Evolutionary conservation across 2,113 vertebrate species (phyloP), one percentile per base, ranked within the genome.

Genomic region (Trachemys scripta): DNA sequence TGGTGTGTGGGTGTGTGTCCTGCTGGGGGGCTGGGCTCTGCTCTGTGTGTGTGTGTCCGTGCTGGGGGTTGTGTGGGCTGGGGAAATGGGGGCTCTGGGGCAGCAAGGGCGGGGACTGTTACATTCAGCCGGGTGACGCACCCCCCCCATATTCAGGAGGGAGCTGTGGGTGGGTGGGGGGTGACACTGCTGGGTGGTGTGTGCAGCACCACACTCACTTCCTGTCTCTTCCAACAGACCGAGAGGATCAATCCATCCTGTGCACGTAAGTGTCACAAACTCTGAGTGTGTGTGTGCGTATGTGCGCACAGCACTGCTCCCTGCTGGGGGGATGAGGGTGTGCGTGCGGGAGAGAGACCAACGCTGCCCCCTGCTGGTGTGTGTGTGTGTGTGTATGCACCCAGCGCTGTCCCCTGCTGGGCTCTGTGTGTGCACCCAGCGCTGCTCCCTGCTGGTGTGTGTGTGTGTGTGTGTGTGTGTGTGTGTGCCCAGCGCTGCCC

Each of bases 231-330:
- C 65, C 65, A n/a, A 17, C 98, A 99, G 99, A 99, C 97, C 98
- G 99, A 92, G 99, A 99, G 97, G 99, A 99, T 94, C 99, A 99
- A 92, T 98, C 99, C 50, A 99, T 99, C 95, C 98, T 99, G 79
- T 99, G 99, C 99, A 99, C 99, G 99, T 99, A 97, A 99, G 99
- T 99, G 95, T 79, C 35, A 45, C 35, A 8, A 20, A 20, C 65
- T 9, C 8, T n/a, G 65, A 10, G 35, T 20, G 17, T 10, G 65
- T n/a, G 35, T 35, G 31, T 42, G 42, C 42, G 42, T 42, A 4
- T 42, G 42, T 42, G 42, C 42, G 42, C 42, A 42, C 42, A 42
- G 42, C 42, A 42, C 42, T 42, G 42, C 42, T 42, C 42, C 42
- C 42, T 42, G 42, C 42, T 42, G 42, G 42, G 42, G 42, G 42